Evolutionary conservation across 2,113 vertebrate genomes (phyloP), one percentile per base, ranked within the genome.

Genomic region (Pao palembangensis): DNA sequence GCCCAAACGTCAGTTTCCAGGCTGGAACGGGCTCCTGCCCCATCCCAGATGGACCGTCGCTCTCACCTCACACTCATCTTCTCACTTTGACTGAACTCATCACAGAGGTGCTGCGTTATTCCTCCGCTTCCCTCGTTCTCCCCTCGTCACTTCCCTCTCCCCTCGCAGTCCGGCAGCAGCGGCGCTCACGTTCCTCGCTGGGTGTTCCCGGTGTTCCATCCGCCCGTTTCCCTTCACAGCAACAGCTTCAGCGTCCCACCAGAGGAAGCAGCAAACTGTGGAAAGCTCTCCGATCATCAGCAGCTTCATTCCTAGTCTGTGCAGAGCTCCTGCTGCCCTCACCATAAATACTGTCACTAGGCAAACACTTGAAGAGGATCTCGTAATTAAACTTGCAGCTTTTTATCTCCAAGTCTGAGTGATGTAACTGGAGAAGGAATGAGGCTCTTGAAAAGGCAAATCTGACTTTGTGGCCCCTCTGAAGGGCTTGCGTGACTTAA

Each of bases 371-470:
- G 14, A 44, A 5, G 43, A 44, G 43, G 5, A 18, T 48, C n/a
- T 19, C 7, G 28, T 56, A 55, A 64, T 61, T 71, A 72, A 75
- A 71, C 71, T 55, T 23, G 50, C 52, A 77, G 64, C 31, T 18
- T 72, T 70, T 64, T 71, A 67, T 50, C 15, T 48, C 6, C 43
- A 51, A n/a, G 65, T 80, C 3, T 7, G 25, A 28, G 64, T 78
- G 76, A 79, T 75, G 76, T 66, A 63, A 73, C 55, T 69, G 16
- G 77, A 78, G 76, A 8, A 50, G 28, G 71, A 74, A 71, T 59
- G 23, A 15, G 63, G 55, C 43, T 56, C 15, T 3, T 61, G 17
- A 64, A 58, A 69, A n/a, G n/a, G 62, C 31, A 68, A 71, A 73
- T 62, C 42, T 23, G 25, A 60, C 55, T 78, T 76, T 61, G 73